Percentiles rank a stretch among this genome's conserved stretches.
phyloP scores from a whole-genome alignment of 37 sponge, comb jelly and placozoan genomes.

The Lycopodina hypogea region DNA sequence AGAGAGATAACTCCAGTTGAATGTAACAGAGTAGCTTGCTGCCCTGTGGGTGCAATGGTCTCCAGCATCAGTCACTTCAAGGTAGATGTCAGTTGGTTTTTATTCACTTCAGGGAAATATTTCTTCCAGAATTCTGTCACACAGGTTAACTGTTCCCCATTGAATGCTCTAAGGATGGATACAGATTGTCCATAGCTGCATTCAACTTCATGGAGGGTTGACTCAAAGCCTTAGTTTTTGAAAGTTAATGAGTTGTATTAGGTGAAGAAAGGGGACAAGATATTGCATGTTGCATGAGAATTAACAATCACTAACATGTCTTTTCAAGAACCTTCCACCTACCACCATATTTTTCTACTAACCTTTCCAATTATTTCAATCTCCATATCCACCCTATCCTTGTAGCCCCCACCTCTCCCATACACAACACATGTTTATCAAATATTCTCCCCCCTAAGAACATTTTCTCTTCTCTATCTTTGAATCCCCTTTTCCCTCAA shows the following conservation, averaged over 20 bases:
- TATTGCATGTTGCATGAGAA: too few relatives aligned
- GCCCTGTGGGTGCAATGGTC: constrained; percentile 56
- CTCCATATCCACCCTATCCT: too few relatives aligned
- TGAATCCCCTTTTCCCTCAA: too few relatives aligned
- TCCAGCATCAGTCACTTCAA: constrained; percentile 48
- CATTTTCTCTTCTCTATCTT: too few relatives aligned
- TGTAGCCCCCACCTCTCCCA: too few relatives aligned
- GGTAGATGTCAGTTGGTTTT: constrained; percentile 50
- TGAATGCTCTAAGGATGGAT: constrained; percentile 50
- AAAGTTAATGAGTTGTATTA: too few relatives aligned
- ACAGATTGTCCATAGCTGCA: constrained; percentile 68
- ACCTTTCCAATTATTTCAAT: too few relatives aligned
- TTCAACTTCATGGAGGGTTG: constrained; percentile 60
- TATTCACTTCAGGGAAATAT: constrained; percentile 70
- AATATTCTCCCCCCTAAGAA: background rate
- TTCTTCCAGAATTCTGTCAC: constrained; percentile 64
- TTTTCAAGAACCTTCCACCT: too few relatives aligned
- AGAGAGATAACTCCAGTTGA: constrained; percentile 60
- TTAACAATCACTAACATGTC: too few relatives aligned
- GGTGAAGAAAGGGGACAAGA: too few relatives aligned
- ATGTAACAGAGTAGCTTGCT: constrained; percentile 65
- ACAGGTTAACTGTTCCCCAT: constrained; percentile 58
- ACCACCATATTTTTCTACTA: too few relatives aligned
- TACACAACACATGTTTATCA: too few relatives aligned
- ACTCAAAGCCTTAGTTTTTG: constrained; percentile 48